Evolutionary conservation across 1,140 invertebrate genomes (phyloP).

Genomic region (Hetaerina americana): DNA sequence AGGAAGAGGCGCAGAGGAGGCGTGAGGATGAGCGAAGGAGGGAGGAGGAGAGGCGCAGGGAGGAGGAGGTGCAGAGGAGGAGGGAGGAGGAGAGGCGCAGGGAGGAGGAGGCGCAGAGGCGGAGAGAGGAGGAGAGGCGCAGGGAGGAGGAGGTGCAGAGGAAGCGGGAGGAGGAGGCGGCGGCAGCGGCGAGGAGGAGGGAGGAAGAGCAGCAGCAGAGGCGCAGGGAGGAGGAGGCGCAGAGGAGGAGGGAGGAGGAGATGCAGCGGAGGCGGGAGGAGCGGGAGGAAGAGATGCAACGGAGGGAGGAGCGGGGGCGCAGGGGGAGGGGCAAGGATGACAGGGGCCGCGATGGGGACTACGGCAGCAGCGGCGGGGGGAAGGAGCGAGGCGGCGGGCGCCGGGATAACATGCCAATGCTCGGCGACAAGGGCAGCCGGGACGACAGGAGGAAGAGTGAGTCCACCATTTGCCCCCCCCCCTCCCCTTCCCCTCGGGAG

Average conservation of each 20-base stretch:
- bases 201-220: constrained; percentile 3
- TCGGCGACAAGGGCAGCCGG: neutral
- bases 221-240: neutral
- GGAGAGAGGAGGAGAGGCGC: neutral
- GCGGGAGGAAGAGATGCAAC: constrained; percentile 8
- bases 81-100: constrained; percentile 3
- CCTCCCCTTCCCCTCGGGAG: too few species aligned
- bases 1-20: constrained; percentile 6
- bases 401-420: neutral
- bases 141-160: neutral
- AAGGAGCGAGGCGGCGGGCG: neutral
- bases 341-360: neutral
- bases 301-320: constrained; percentile 12
- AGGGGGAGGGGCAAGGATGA: neutral
- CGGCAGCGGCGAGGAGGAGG: constrained; percentile 2
- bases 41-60: neutral
- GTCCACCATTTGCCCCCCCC: neutral
- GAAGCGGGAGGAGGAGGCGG: neutral
- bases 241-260: neutral
- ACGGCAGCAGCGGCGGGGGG: too few species aligned
- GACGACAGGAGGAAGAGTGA: constrained; percentile 1
- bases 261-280: constrained; percentile 7
- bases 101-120: constrained; percentile 1
- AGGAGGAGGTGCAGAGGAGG: constrained; percentile 7
- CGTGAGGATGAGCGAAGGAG: neutral